Conservation (phyloP, 1,140 invertebrate species). For the Panulirus ornatus region DNA sequence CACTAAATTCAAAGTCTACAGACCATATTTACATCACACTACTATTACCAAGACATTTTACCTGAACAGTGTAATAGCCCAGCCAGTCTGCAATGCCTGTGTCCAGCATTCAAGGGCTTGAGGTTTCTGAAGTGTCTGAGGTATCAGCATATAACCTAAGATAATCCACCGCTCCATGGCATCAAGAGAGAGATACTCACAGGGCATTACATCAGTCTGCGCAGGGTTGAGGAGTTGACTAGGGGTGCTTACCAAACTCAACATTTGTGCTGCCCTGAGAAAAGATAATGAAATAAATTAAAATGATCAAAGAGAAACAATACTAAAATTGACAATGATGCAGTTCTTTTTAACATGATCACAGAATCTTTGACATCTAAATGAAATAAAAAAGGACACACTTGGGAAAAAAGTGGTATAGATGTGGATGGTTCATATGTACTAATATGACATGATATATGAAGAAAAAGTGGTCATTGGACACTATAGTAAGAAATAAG, state of each 20-base stretch:
- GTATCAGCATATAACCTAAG: slow-evolving; percentile 91
- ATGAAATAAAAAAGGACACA: too few relatives aligned
- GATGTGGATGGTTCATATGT: too few relatives aligned
- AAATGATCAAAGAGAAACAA: too few relatives aligned
- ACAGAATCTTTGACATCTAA: too few relatives aligned
- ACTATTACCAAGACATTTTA: slow-evolving; percentile 16
- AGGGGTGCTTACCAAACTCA: slow-evolving; percentile 95
- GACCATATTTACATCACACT: background rate
- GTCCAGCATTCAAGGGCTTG: slow-evolving; percentile 93
- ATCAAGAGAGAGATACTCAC: slow-evolving; percentile 97
- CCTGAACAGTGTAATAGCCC: slow-evolving; percentile 94
- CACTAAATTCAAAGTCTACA: too few relatives aligned
- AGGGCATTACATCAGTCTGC: slow-evolving; percentile 96
- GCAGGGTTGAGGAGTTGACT: slow-evolving; percentile 94
- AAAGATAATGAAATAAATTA: slow-evolving; percentile 60
- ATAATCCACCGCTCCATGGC: slow-evolving; percentile 95
- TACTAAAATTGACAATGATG: too few relatives aligned
- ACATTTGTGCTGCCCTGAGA: slow-evolving; percentile 88
- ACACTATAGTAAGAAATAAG: too few relatives aligned
- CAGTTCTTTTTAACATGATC: too few relatives aligned
- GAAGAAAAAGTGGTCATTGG: too few relatives aligned
- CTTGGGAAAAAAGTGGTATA: too few relatives aligned
- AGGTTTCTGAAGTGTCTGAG: slow-evolving; percentile 87
- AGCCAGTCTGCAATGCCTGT: slow-evolving; percentile 93
- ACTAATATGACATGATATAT: too few relatives aligned